Percentiles rank a stretch among this genome's conserved stretches.
phyloP scores from a whole-genome alignment of 2,113 vertebrate genomes.

The Oncorhynchus tshawytscha region DNA sequence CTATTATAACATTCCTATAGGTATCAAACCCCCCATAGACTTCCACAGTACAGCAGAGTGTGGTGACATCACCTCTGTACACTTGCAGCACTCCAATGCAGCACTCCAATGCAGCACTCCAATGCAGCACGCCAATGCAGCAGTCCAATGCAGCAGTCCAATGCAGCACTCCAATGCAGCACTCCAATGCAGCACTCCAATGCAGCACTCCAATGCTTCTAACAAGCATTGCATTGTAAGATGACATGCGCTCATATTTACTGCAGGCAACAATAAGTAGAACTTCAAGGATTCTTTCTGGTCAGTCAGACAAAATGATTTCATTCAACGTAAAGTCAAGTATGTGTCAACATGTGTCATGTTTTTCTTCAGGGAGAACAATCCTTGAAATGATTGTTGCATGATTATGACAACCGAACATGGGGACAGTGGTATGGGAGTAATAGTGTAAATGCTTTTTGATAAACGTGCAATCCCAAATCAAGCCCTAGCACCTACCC shows the following conservation, averaged over 20 bases:
- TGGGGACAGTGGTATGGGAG: conserved; percentile 38
- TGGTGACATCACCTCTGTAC: conserved; percentile 57
- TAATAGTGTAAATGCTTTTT: conserved; percentile 64
- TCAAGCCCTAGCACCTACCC: too few relatives aligned
- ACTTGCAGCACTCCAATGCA: conserved; percentile 61
- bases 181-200: conserved; percentile 12
- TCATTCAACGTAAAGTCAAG: conserved; percentile 32
- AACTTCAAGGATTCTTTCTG: conserved; percentile 59
- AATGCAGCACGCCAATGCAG: conserved; percentile 48
- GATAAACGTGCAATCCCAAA: neutral
- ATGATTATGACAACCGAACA: conserved; percentile 21
- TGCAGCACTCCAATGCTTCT: conserved; percentile 61
- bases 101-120: conserved; percentile 65
- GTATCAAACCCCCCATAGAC: conserved; percentile 1
- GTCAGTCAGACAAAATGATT: conserved; percentile 18
- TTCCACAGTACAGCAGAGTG: conserved; percentile 66
- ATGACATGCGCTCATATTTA: conserved; percentile 65
- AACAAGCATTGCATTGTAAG: conserved; percentile 80
- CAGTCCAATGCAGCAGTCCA: conserved; percentile 33
- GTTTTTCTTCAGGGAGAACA: conserved; percentile 42
- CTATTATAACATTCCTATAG: conserved; percentile 3
- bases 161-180: conserved; percentile 59
- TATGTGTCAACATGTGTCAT: neutral
- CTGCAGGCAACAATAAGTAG: conserved; percentile 64
- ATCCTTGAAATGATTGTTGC: conserved; percentile 18